Percentiles rank a stretch among this genome's conserved stretches.
Evolutionary conservation across 2,888 invertebrate genomes (phyloP).

Genomic region (Zaprionus bogoriensis): DNA sequence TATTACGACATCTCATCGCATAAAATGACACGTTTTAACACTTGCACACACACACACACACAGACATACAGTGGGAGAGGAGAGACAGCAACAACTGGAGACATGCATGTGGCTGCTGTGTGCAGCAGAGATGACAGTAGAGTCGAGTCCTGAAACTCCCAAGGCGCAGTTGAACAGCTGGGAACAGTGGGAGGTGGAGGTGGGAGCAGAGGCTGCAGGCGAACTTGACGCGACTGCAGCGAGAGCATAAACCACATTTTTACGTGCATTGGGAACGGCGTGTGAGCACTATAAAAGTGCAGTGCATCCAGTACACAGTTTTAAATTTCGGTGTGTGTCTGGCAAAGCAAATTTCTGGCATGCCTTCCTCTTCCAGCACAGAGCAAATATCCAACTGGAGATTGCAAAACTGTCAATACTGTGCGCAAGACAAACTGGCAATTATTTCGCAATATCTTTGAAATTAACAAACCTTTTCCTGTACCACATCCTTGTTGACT

Average conservation of each 20-base stretch:
- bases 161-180: background rate
- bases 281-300: conserved; percentile 32
- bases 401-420: conserved; percentile 24
- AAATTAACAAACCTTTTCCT: conserved; percentile 47
- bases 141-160: background rate
- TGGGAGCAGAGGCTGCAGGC: background rate
- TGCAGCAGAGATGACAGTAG: conserved; percentile 11
- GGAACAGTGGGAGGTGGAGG: background rate
- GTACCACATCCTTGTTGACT: background rate
- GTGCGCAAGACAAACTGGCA: conserved; percentile 43
- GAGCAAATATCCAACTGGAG: background rate
- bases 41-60: conserved; percentile 29
- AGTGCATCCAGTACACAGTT: background rate
- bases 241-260: conserved; percentile 69
- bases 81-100: conserved; percentile 18
- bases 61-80: conserved; percentile 2
- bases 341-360: background rate
- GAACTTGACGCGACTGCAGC: conserved; percentile 48
- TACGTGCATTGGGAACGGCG: conserved; percentile 48
- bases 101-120: conserved; percentile 41
- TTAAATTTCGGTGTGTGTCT: conserved; percentile 25
- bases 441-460: conserved; percentile 57
- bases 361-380: background rate
- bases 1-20: conserved; percentile 54
- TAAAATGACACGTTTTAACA: conserved; percentile 77